Evolutionary conservation across 1,140 invertebrate species (phyloP).

Genomic region (Melipona quadrifasciata): DNA sequence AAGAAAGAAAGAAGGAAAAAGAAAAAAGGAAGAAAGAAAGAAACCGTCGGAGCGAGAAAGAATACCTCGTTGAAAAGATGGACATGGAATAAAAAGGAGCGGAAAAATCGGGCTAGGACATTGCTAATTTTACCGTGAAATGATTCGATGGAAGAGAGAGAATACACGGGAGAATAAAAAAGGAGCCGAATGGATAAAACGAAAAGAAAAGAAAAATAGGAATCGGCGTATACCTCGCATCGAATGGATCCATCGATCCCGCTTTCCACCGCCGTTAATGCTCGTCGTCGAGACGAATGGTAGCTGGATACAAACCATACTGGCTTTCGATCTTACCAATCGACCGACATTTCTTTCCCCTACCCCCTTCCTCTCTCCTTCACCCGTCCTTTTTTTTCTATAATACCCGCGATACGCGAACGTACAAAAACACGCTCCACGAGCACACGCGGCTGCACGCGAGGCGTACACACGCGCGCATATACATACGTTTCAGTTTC

Average conservation of each 20-base stretch:
- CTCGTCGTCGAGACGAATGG: background rate
- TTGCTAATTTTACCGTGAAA: conserved; percentile 61
- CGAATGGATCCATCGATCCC: background rate
- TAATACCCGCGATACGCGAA: background rate
- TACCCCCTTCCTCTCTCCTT: background rate
- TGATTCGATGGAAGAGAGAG: conserved; percentile 5
- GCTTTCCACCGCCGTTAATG: background rate
- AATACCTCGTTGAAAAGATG: conserved; percentile 64
- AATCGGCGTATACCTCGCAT: background rate
- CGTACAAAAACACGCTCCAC: no score
- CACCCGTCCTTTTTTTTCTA: background rate
- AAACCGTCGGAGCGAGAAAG: conserved; percentile 55
- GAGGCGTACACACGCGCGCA: background rate
- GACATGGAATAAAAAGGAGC: conserved; percentile 51
- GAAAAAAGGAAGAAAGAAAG: conserved; percentile 24
- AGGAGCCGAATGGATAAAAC: background rate
- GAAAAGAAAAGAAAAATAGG: background rate
- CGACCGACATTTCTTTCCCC: background rate
- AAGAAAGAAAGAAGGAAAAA: conserved; percentile 35
- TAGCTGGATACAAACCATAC: background rate
- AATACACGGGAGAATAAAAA: background rate
- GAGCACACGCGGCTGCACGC: background rate
- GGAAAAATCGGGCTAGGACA: conserved; percentile 48
- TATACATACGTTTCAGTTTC: background rate
- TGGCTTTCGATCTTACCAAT: background rate